Evolutionary conservation across 2,888 invertebrate genomes (phyloP), one percentile per base, ranked within the genome.

Genomic region (Amblyjoppa proteus): DNA sequence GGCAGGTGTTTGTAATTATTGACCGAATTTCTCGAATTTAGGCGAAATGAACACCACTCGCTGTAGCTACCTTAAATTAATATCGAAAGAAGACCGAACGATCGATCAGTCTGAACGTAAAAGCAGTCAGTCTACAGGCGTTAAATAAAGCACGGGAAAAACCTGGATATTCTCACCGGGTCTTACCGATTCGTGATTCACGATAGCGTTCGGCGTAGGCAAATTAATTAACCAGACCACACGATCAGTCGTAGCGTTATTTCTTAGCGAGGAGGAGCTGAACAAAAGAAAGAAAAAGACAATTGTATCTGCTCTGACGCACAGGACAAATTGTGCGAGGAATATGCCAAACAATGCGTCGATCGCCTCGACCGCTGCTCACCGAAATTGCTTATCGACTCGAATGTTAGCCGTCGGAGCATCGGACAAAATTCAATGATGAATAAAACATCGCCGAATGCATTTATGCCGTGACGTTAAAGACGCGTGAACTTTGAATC

Each of bases 111-210:
- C 28, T 9, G 11, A 87, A 91, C 90, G 92, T 92, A 92, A 93
- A 93, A 93, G 92, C 90, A 90, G 91, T 92, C 90, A 90, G 89
- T 91, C 90, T 87, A 92, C 90, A 90, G 88, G 86, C 85, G 88
- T 93, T 93, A 92, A 89, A 89, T 92, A 93, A 92, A 92, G 89
- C 88, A 88, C 90, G 91, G 91, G 90, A 87, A 89, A 89, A 90
- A 90, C 87, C 84, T 80, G 49, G 74, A 81, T 69, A 88, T 89
- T 86, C 45, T 86, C 45, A 51, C 41, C 16, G 81, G 84, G 82
- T 83, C 68, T 77, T 58, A 28, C 28, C 58, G 13, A 58, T 28
- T 28, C 28, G 25, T 58, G 11, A 13, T 28, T 28, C 13, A 58
- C 58, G 58, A 58, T 13, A 56, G 11, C 11, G 25, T 25, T 25